Percentiles rank a stretch among this genome's conserved stretches.
Evolutionary conservation across 2,888 invertebrate species (phyloP).

Genomic region (Sinotaia quadrata): DNA sequence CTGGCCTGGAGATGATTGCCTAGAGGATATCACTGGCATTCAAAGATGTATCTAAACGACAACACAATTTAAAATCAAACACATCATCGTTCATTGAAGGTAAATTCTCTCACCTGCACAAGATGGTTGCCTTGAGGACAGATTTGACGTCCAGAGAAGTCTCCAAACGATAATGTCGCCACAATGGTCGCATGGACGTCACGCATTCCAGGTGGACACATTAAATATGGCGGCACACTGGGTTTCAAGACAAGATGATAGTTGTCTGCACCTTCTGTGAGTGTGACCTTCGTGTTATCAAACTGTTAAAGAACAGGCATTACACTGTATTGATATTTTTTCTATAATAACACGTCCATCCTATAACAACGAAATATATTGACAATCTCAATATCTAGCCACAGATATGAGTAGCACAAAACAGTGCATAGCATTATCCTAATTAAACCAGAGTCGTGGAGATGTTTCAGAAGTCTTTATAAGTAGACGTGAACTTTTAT

Average conservation of each 20-base stretch:
- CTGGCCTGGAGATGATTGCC: too few relatives aligned
- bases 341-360: background rate
- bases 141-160: conserved; percentile 29
- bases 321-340: background rate
- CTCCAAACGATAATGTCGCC: conserved; percentile 12
- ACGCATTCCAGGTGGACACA: conserved; percentile 26
- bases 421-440: too few relatives aligned
- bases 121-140: conserved; percentile 43
- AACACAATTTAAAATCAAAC: too few relatives aligned
- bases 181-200: conserved; percentile 4
- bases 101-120: conserved; percentile 40
- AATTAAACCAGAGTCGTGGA: too few relatives aligned
- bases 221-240: conserved; percentile 36
- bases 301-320: conserved; percentile 24
- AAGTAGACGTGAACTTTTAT: too few relatives aligned
- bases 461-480: too few relatives aligned
- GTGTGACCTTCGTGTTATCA: conserved; percentile 18
- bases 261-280: conserved; percentile 32
- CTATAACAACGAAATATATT: too few relatives aligned
- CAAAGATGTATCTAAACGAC: too few relatives aligned
- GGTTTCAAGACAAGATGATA: conserved; percentile 28
- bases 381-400: too few relatives aligned
- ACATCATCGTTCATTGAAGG: too few relatives aligned
- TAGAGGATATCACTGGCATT: too few relatives aligned
- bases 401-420: too few relatives aligned